Conservation (phyloP, 2,797 vertebrate genomes). For the Chelon labrosus region DNA sequence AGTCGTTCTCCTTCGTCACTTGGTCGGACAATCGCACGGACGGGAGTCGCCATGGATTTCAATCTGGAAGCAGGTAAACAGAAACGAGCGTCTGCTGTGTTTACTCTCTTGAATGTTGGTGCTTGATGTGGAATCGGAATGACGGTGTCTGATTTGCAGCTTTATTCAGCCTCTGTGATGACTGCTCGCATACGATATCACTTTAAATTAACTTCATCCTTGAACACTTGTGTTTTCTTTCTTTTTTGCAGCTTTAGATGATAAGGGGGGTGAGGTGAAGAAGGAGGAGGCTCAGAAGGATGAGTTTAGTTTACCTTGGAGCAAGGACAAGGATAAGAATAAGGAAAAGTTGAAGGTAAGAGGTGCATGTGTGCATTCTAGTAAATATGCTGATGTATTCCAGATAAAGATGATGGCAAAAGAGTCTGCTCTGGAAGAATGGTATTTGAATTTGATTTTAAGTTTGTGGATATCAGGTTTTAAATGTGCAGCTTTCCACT, state of each 20-base stretch:
- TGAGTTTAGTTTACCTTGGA: constrained; percentile 48
- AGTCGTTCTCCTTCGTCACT: not conserved
- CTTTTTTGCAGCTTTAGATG: constrained; percentile 39
- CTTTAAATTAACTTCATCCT: not conserved
- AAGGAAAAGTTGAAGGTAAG: constrained; percentile 47
- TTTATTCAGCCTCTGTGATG: no score
- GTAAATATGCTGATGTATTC: not conserved
- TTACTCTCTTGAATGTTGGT: not conserved
- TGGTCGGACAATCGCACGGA: not conserved
- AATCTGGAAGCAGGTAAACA: constrained; percentile 46
- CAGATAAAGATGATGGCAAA: not conserved
- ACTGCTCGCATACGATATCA: no score
- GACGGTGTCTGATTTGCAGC: no score
- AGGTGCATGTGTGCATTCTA: not conserved
- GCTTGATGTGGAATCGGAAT: no score
- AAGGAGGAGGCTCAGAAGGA: constrained; percentile 54
- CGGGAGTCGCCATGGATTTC: constrained; percentile 38
- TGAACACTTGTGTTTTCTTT: not conserved
- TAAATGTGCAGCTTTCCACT: no score
- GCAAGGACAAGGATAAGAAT: constrained; percentile 42
- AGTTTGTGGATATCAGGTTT: not conserved
- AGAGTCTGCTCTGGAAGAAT: not conserved
- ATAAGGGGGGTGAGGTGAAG: constrained; percentile 21
- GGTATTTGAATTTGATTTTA: not conserved
- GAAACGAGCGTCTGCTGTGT: not conserved